Percentiles rank a stretch among this genome's conserved stretches.
These are phyloP conservation scores for Aleiodes testaceus DNA, from an alignment of 2,888 invertebrate species.

Conservation along the genomic window DNA sequence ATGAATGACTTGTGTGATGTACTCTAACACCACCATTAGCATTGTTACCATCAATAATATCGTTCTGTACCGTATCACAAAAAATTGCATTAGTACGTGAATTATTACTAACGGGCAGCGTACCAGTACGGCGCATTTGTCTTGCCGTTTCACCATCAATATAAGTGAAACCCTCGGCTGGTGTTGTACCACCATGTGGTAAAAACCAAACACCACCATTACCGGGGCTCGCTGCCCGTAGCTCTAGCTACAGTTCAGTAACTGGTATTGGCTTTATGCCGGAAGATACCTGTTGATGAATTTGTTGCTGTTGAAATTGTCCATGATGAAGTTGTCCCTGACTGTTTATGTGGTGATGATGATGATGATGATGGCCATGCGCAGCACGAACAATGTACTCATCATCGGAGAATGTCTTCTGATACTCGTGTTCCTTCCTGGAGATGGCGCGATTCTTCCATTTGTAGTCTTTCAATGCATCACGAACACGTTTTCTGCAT, in stretches of 20 bases:
- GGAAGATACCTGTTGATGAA: slow-evolving; percentile 57
- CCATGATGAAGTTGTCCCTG: slow-evolving; percentile 67
- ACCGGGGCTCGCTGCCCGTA: slow-evolving; percentile 85
- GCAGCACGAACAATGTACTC: slow-evolving; percentile 85
- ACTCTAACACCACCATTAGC: slow-evolving; percentile 40
- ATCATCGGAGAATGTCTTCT: slow-evolving; percentile 91
- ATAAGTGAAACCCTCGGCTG: slow-evolving; percentile 86
- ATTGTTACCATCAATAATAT: slow-evolving; percentile 34
- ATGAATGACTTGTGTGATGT: slow-evolving; percentile 61
- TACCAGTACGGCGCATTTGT: slow-evolving; percentile 73
- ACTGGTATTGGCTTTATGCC: slow-evolving; percentile 85
- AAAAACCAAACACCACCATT: slow-evolving; percentile 83
- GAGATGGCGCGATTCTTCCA: slow-evolving; percentile 84
- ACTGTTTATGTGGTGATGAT: slow-evolving; percentile 74
- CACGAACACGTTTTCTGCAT: slow-evolving; percentile 86
- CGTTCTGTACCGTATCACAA: slow-evolving; percentile 16
- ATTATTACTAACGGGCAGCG: slow-evolving; percentile 64
- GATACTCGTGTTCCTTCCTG: slow-evolving; percentile 90
- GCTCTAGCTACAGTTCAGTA: slow-evolving; percentile 96
- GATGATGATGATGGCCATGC: slow-evolving; percentile 75
- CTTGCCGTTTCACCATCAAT: slow-evolving; percentile 81
- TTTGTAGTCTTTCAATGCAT: slow-evolving; percentile 87
- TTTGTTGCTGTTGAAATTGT: slow-evolving; percentile 70
- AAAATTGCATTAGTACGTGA: slow-evolving; percentile 31
- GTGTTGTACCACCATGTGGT: slow-evolving; percentile 78